phyloP scores from a whole-genome alignment of 2,113 vertebrate genomes.

The Oreochromis niloticus region DNA sequence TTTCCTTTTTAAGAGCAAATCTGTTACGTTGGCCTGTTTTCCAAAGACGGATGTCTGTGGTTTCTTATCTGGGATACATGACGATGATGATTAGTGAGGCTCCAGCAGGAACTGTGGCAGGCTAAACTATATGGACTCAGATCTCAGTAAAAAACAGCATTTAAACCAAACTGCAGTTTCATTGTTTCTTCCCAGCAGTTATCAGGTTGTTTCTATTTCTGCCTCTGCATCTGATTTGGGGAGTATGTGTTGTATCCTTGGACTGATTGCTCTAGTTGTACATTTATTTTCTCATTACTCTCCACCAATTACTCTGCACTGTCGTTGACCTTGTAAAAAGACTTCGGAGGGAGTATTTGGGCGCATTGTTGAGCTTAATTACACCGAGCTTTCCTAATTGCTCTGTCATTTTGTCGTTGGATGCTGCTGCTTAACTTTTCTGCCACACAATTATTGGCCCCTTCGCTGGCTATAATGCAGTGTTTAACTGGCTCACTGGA shows the following conservation, averaged over 20 bases:
- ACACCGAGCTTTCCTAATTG: conserved; percentile 22
- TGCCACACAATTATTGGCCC: background rate
- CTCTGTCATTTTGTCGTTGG: conserved; percentile 5
- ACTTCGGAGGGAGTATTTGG: background rate
- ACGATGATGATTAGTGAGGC: background rate
- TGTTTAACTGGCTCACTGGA: background rate
- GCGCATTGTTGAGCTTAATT: conserved; percentile 32
- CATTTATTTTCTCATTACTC: background rate
- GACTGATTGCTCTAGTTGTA: background rate
- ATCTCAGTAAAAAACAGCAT: background rate
- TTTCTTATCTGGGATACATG: background rate
- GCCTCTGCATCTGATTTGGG: background rate
- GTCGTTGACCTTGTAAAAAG: conserved; percentile 1
- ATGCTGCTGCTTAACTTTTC: background rate
- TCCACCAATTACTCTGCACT: background rate
- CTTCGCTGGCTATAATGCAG: background rate
- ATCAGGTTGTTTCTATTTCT: background rate
- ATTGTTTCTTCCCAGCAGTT: background rate
- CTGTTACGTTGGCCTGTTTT: background rate
- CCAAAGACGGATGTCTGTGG: background rate
- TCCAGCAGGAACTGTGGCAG: background rate
- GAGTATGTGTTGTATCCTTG: background rate
- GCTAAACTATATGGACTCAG: background rate
- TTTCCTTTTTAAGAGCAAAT: background rate
- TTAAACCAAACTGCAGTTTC: background rate